phyloP scores from a whole-genome alignment of 2,113 vertebrate genomes.

The Megaceryle torquata region DNA sequence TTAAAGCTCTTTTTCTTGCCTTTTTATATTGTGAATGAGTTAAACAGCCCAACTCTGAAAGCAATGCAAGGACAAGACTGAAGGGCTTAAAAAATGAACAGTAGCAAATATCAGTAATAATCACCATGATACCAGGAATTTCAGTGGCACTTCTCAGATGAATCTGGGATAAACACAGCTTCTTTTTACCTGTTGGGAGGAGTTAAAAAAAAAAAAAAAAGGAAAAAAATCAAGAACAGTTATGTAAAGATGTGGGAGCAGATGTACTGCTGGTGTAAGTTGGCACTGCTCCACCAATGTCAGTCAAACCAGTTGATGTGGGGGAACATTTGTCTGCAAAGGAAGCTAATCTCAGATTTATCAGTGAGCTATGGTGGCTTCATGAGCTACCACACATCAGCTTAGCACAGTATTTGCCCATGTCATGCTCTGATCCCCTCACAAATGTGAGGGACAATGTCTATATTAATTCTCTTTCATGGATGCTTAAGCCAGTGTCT shows the following conservation, averaged over 20 bases:
- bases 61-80: not conserved
- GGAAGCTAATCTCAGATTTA: not conserved
- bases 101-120: not conserved
- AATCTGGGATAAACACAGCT: not conserved
- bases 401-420: not conserved
- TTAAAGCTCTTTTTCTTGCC: not conserved
- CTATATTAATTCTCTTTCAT: not conserved
- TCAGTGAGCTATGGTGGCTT: not conserved
- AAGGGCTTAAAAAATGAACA: not conserved
- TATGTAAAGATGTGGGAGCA: constrained; percentile 55
- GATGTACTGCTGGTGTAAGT: constrained; percentile 32
- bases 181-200: not conserved
- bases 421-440: not conserved
- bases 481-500: not conserved
- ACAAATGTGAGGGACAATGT: not conserved
- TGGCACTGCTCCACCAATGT: not conserved
- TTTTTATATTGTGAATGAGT: not conserved
- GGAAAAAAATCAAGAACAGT: not conserved
- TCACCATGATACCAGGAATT: not conserved
- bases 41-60: not conserved
- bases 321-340: constrained; percentile 4
- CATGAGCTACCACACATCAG: not conserved
- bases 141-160: not conserved
- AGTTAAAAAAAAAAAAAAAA: not conserved
- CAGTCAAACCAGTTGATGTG: constrained; percentile 34